These are phyloP conservation scores for Melanostoma mellinum DNA, from an alignment of 2,888 invertebrate species.

Conservation along the genomic window DNA sequence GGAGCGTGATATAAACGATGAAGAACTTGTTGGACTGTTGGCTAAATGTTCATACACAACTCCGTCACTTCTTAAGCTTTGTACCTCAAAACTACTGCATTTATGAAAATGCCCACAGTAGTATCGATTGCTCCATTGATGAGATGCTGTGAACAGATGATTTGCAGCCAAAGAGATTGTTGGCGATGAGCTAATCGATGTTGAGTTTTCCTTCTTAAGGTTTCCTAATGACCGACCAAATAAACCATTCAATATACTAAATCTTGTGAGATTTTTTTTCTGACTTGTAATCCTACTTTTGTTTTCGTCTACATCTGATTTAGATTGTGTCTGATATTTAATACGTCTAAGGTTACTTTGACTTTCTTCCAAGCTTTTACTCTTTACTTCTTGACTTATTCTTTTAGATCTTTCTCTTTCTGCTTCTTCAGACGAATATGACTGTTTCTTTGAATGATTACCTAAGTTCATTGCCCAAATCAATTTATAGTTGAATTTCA, in stretches of 20 bases:
- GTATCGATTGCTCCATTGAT: slow-evolving; percentile 42
- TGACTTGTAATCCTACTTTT: slow-evolving; percentile 37
- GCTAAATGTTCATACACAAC: background rate
- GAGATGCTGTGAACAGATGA: slow-evolving; percentile 32
- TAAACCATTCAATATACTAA: slow-evolving; percentile 74
- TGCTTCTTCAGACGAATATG: slow-evolving; percentile 65
- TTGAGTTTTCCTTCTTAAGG: slow-evolving; percentile 39
- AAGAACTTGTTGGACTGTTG: background rate
- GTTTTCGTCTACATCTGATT: slow-evolving; percentile 6
- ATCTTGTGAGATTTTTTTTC: slow-evolving; percentile 66
- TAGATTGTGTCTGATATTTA: slow-evolving; percentile 22
- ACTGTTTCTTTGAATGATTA: slow-evolving; percentile 52
- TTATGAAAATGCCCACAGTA: slow-evolving; percentile 21
- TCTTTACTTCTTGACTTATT: slow-evolving; percentile 33
- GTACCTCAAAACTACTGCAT: slow-evolving; percentile 25
- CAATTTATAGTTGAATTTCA: slow-evolving; percentile 32
- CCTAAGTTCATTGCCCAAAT: slow-evolving; percentile 67
- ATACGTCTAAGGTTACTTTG: background rate
- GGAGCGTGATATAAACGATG: slow-evolving; percentile 38
- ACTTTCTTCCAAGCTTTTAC: slow-evolving; percentile 52
- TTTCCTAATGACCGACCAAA: slow-evolving; percentile 74
- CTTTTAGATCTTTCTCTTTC: slow-evolving; percentile 28
- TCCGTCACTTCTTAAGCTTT: slow-evolving; percentile 4
- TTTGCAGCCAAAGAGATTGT: slow-evolving; percentile 46
- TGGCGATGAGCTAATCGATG: slow-evolving; percentile 23